Evolutionary conservation across 2,797 vertebrate species (phyloP).

Genomic region (Neopelma chrysocephalum): DNA sequence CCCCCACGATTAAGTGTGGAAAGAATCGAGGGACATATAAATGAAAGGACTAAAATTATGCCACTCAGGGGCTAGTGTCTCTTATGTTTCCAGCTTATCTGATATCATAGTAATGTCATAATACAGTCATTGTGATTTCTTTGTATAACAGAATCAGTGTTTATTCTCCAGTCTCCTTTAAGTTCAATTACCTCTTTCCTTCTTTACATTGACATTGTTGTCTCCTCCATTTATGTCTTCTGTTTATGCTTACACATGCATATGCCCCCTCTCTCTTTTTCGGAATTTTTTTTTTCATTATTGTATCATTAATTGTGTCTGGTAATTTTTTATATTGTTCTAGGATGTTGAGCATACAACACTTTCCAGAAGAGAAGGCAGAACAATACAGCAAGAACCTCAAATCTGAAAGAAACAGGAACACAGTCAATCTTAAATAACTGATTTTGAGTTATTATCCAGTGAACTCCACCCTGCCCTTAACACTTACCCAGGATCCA

Average conservation of each 20-base stretch:
- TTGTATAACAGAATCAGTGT: neutral
- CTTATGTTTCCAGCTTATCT: neutral
- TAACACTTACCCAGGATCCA: neutral
- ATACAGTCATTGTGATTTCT: neutral
- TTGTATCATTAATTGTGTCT: neutral
- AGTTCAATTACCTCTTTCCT: neutral
- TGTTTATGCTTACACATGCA: neutral
- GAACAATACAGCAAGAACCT: neutral
- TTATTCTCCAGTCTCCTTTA: neutral
- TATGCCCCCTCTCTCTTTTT: accelerated
- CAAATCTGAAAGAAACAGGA: neutral
- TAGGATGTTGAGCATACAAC: neutral
- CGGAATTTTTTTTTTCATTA: neutral
- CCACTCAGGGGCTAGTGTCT: neutral
- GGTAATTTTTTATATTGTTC: neutral
- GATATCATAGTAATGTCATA: neutral
- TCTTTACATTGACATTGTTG: neutral
- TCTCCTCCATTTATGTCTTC: neutral
- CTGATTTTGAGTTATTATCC: neutral
- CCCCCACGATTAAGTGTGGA: neutral
- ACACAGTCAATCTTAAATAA: neutral
- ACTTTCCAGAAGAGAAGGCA: neutral
- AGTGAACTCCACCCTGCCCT: neutral
- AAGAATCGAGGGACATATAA: neutral
- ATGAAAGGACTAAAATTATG: neutral